A percentile compares a stretch with the other conserved stretches of the same genome.
Evolutionary conservation across 1,140 invertebrate species (phyloP).

Genomic region (Sitodiplosis mosellana): DNA sequence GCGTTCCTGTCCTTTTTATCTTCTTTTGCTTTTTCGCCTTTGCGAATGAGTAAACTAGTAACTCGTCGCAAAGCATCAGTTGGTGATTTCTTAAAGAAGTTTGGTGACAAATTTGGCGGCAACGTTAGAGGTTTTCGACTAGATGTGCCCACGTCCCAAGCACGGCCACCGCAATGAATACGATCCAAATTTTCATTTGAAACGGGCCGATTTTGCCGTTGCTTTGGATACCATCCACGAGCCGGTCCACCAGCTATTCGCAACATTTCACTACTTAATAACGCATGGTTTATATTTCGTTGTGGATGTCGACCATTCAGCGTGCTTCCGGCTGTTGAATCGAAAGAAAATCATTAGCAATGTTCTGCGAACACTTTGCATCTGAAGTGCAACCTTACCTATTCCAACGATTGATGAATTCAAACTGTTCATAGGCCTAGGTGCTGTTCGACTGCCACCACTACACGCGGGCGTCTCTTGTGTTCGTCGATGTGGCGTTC

Average conservation of each 20-base stretch:
- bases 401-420: conserved; percentile 28
- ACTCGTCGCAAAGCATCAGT: conserved; percentile 65
- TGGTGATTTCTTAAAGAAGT: conserved; percentile 71
- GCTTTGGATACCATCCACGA: conserved; percentile 65
- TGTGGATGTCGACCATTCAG: conserved; percentile 33
- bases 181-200: conserved; percentile 70
- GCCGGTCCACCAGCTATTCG: conserved; percentile 57
- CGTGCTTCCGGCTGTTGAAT: conserved; percentile 14
- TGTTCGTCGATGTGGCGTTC: conserved; percentile 44
- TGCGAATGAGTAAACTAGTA: conserved; percentile 69
- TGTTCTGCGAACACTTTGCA: neutral
- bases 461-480: conserved; percentile 26
- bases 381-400: conserved; percentile 8
- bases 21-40: conserved; percentile 35
- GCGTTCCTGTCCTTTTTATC: neutral
- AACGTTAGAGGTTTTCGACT: conserved; percentile 55
- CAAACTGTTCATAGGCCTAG: conserved; percentile 39
- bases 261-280: conserved; percentile 54
- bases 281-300: conserved; percentile 41
- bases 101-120: conserved; percentile 64
- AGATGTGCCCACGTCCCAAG: conserved; percentile 32
- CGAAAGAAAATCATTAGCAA: neutral
- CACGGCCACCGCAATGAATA: conserved; percentile 30
- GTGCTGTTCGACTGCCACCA: conserved; percentile 24
- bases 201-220: conserved; percentile 46